These are phyloP conservation scores for Netelia virgata DNA, from an alignment of 2,888 invertebrate genomes.

Conservation along the genomic window DNA sequence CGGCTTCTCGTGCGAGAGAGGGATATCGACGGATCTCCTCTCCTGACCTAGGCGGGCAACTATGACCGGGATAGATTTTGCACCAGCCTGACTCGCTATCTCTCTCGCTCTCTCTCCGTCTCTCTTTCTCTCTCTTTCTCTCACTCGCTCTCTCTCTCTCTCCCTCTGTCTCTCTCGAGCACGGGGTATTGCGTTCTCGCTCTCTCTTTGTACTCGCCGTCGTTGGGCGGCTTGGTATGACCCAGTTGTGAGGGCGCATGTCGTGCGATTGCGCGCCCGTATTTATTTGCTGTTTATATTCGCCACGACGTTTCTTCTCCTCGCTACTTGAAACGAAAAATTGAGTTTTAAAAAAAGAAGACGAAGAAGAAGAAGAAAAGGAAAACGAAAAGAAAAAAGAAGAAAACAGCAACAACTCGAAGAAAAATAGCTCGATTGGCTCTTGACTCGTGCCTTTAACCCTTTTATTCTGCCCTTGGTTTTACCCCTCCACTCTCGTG, in stretches of 20 bases:
- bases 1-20: conserved; percentile 55
- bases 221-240: conserved; percentile 76
- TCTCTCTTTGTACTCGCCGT: conserved; percentile 52
- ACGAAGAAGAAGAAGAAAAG: background rate
- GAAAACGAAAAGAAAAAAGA: background rate
- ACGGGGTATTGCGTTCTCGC: conserved; percentile 16
- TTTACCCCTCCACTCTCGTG: background rate
- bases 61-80: conserved; percentile 73
- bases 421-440: too few species aligned
- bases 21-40: conserved; percentile 71
- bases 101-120: conserved; percentile 37
- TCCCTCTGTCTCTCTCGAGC: conserved; percentile 38
- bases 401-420: background rate
- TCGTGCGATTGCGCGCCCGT: conserved; percentile 80
- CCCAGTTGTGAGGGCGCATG: conserved; percentile 84
- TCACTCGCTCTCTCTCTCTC: conserved; percentile 73
- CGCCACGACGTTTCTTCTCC: conserved; percentile 39
- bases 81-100: conserved; percentile 63
- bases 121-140: conserved; percentile 42
- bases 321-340: conserved; percentile 36
- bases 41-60: conserved; percentile 73
- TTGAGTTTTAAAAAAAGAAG: background rate
- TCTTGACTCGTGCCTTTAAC: conserved; percentile 29
- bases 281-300: conserved; percentile 76
- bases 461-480: conserved; percentile 14